These are phyloP conservation scores for Campoletis raptor DNA, from an alignment of 2,888 invertebrate genomes.

Conservation along the genomic window DNA sequence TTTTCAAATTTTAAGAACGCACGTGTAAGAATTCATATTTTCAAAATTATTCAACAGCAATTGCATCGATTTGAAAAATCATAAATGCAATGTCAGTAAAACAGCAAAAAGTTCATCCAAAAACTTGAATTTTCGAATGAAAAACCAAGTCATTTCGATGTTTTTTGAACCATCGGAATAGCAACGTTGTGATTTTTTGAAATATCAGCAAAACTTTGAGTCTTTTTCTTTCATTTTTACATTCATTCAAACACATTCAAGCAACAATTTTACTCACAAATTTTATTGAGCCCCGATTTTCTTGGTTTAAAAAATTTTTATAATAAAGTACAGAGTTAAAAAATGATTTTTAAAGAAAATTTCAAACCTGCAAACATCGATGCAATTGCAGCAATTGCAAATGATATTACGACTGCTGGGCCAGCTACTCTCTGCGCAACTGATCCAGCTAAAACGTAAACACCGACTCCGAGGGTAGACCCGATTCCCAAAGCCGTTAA, in stretches of 20 bases:
- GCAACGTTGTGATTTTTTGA: background rate
- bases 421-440: conserved; percentile 93
- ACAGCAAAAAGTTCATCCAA: background rate
- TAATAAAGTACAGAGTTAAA: background rate
- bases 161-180: no score
- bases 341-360: background rate
- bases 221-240: no score
- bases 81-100: background rate
- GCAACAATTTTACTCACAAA: background rate
- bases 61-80: no score
- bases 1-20: background rate
- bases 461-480: conserved; percentile 94
- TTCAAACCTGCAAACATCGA: conserved; percentile 93
- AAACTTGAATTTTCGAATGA: no score
- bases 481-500: conserved; percentile 94
- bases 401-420: conserved; percentile 94
- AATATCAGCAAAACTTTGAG: no score
- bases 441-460: conserved; percentile 95
- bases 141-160: no score
- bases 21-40: background rate
- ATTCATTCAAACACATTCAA: background rate
- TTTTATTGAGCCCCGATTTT: background rate
- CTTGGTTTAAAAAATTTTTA: no score
- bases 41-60: background rate
- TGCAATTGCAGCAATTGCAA: conserved; percentile 95